Base-by-base conservation (phyloP, 2,797 vertebrate genomes). In the Triplophysa yarkandensis region DNA sequence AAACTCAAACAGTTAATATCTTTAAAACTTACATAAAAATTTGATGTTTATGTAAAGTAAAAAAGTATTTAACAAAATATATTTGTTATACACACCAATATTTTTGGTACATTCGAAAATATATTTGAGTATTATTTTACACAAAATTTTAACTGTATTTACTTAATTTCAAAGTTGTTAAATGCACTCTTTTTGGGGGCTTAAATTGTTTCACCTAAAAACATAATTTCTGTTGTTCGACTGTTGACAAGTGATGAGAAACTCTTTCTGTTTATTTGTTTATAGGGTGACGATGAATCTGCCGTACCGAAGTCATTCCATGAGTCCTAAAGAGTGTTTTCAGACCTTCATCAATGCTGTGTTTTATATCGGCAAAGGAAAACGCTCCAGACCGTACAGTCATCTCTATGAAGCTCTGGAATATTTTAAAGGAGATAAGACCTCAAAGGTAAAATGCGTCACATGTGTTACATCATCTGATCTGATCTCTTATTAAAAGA, bases 311-410 rank as follows among this genome's bases (percentile, higher is more conserved):
- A 91, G 88, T 78, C 89, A 86, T 62, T 80, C 43, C 3, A 84
- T 95, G 83, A 92, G 86, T 4, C 84, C 77, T 0, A 82, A 83
- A 0, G 91, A 95, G 72, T 87, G 92, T 71, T 95, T 97, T 83
- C 90, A 85, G 77, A 93, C 87, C 0, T 98, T 98, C 4, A 30
- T 94, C 54, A 72, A 76, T 0, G 90, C 95, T 64, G 86, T 98
- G 83, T 98, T 98, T 90, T 98, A 98, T 0, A 92, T 98, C 78
- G 96, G 97, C 36, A 98, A 98, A 81, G 95, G 97, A 46, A 96
- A 94, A 0, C 92, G 95, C 0, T 89, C 93, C 14, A 90, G 95
- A 0, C 95, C 97, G 0, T 94, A 96, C 77, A 88, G 87, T 60
- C 97, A 98, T 78, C 87, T 98, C 17, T 89, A 93, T 4, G 92